A percentile compares a stretch with the other conserved stretches of the same genome.
These are phyloP conservation scores for Drosophila truncata DNA, from an alignment of 1,140 invertebrate species.

Conservation along the genomic window DNA sequence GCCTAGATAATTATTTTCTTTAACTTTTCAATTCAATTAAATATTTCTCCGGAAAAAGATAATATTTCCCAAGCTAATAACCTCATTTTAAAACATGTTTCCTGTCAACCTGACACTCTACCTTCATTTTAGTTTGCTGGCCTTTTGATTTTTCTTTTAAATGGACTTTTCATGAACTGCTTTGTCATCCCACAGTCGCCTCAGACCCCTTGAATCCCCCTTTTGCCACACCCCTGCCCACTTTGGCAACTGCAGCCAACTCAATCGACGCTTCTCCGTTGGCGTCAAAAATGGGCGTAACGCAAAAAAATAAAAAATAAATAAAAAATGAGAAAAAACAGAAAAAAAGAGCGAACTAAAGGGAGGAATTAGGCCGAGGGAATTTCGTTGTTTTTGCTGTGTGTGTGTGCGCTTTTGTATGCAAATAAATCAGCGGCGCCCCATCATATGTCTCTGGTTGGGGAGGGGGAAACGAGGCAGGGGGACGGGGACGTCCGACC, in stretches of 20 bases:
- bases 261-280: conserved; percentile 47
- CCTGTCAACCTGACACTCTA: conserved; percentile 12
- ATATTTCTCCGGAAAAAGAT: not conserved
- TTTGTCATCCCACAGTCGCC: conserved; percentile 15
- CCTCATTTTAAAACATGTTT: conserved; percentile 22
- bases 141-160: conserved; percentile 59
- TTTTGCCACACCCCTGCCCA: conserved; percentile 6
- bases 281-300: conserved; percentile 79
- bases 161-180: conserved; percentile 48
- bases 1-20: not conserved
- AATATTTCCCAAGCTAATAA: not conserved
- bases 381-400: conserved; percentile 30
- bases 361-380: conserved; percentile 44
- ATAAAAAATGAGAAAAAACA: conserved; percentile 1
- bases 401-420: conserved; percentile 70
- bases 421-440: conserved; percentile 83
- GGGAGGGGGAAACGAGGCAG: not conserved
- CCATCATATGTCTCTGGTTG: conserved; percentile 70
- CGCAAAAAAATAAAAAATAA: conserved; percentile 19
- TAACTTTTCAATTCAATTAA: not conserved
- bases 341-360: not conserved
- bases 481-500: conserved; percentile 8
- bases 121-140: conserved; percentile 17
- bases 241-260: conserved; percentile 53
- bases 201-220: not conserved